Base-by-base conservation (phyloP, 2,888 invertebrate species). In the Blastobasis lacticolella region DNA sequence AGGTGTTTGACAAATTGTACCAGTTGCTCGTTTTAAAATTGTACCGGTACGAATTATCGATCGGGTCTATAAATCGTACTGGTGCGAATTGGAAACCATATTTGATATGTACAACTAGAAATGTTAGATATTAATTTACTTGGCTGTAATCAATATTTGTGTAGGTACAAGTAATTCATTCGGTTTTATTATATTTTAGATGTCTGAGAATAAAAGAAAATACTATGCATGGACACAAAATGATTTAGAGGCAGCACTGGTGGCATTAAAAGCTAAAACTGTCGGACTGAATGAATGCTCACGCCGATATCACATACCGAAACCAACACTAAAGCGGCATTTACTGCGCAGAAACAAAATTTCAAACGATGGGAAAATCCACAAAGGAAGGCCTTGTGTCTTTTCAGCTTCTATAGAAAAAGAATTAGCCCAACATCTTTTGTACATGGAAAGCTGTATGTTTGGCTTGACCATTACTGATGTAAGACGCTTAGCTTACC, bases 401-500 rank as follows among this genome's bases (percentile, higher is more conserved):
- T 53, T 53, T 10, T 40, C 41, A 5, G n/a, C n/a, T n/a, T n/a
- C n/a, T n/a, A n/a, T n/a, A n/a, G 53, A 53, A 47, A 47, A 49
- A 10, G 41, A 43, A 4, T 49, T 53, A 10, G 53, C 23, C 23
- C 37, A 53, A 10, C 53, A 53, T 49, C 38, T 49, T 44, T 10
- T 53, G 8, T 10, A 42, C 10, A 37, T 53, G 10, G 49, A 49
- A 49, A 44, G 10, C 37, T 37, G 45, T 10, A 42, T 52, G 38
- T 52, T 55, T 52, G 55, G 50, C 38, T 48, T 52, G 10, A 55
- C 52, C 37, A 53, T 51, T 43, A 53, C 6, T 8, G 53, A 53
- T 53, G 38, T 56, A 48, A 50, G 50, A 50, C 46, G 47, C 44
- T 55, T 54, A 52, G 56, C 55, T 49, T 53, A 50, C 45, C 52